These are phyloP conservation scores for Theretra japonica DNA, from an alignment of 2,888 invertebrate genomes.

Conservation along the genomic window DNA sequence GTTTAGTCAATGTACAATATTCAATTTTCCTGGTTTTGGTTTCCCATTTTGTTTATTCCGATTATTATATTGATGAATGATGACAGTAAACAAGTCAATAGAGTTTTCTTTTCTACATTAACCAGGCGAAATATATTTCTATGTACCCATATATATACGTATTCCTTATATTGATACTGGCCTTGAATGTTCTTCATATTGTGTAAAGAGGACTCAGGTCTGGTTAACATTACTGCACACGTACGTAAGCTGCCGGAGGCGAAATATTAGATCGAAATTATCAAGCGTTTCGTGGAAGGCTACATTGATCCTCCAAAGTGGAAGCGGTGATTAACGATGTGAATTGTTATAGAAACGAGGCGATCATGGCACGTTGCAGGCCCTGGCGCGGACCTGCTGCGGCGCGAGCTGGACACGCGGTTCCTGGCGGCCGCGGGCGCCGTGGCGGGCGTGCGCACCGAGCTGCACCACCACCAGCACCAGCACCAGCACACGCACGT, in stretches of 20 bases:
- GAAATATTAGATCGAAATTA: not conserved
- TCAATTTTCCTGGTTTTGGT: not conserved
- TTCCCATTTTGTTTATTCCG: not conserved
- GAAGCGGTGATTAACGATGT: not conserved
- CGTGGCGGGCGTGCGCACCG: conserved; percentile 87
- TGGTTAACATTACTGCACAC: not conserved
- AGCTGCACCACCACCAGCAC: conserved; percentile 96
- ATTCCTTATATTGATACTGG: too few species aligned
- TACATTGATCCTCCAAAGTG: not conserved
- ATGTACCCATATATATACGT: too few species aligned
- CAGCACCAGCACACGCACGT: conserved; percentile 97
- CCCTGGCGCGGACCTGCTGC: conserved; percentile 90
- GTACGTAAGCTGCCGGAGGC: conserved; percentile 11
- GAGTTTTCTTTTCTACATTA: too few species aligned
- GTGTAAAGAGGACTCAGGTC: too few species aligned
- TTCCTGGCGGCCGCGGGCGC: conserved; percentile 95
- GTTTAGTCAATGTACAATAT: conserved; percentile 50
- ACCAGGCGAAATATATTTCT: too few species aligned
- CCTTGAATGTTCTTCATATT: too few species aligned
- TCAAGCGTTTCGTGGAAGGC: not conserved
- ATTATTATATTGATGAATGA: too few species aligned
- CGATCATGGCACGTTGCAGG: conserved; percentile 56
- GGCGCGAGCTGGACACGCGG: conserved; percentile 95
- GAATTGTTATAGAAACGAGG: conserved; percentile 25
- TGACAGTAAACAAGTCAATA: too few species aligned